A percentile compares a stretch with the other conserved stretches of the same genome.
Evolutionary conservation across 2,113 vertebrate genomes (phyloP).

Genomic region (Ammodytes marinus): DNA sequence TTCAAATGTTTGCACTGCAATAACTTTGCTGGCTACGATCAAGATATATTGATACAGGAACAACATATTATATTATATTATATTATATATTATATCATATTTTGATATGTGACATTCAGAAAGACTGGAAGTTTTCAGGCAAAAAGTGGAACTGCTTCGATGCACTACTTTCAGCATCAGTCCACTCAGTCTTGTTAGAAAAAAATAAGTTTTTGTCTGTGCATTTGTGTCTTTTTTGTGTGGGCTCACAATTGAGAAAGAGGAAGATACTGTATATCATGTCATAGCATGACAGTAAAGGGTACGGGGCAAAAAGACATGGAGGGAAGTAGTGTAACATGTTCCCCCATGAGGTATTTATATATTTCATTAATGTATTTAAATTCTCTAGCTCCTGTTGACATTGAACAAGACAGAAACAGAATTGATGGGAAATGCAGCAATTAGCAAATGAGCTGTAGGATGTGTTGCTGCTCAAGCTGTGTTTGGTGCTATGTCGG

Average conservation of each 20-base stretch:
- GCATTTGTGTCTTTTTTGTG: neutral
- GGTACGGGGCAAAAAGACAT: conserved; percentile 32
- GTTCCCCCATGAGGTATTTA: conserved; percentile 64
- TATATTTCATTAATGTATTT: conserved; percentile 74
- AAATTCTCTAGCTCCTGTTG: conserved; percentile 82
- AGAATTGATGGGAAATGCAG: conserved; percentile 97
- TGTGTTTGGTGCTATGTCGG: conserved; percentile 66
- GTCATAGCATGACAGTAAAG: conserved; percentile 24
- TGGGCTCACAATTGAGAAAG: conserved; percentile 25
- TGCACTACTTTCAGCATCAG: conserved; percentile 47
- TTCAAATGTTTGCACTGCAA: conserved; percentile 42
- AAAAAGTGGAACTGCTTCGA: conserved; percentile 33
- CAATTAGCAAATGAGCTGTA: conserved; percentile 99
- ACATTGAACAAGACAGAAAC: conserved; percentile 93
- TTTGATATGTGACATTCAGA: neutral
- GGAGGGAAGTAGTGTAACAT: conserved; percentile 42
- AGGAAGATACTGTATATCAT: conserved; percentile 27
- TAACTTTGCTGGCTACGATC: conserved; percentile 5
- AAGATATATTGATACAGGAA: conserved; percentile 17
- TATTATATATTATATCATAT: too few species aligned
- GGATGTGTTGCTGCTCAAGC: conserved; percentile 88
- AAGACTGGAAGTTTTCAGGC: conserved; percentile 29
- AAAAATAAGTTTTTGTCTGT: conserved; percentile 11
- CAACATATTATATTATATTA: too few species aligned
- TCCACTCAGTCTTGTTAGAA: conserved; percentile 51